phyloP scores from a whole-genome alignment of 2,888 invertebrate genomes.

The Tipula unca region DNA sequence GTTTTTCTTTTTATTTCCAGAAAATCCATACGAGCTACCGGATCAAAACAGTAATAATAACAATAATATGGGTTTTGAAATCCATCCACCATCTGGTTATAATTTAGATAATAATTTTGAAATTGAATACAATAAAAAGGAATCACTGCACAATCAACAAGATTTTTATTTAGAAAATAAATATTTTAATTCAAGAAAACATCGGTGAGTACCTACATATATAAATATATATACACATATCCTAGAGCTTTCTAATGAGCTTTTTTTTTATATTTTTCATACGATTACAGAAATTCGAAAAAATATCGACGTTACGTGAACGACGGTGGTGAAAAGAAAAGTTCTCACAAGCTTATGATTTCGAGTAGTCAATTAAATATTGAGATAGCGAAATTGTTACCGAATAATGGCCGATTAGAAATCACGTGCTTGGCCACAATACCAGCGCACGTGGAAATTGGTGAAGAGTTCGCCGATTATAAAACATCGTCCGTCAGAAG shows the following conservation, averaged over 20 bases:
- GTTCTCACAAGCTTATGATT: constrained; percentile 32
- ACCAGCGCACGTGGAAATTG: constrained; percentile 61
- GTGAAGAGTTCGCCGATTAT: constrained; percentile 64
- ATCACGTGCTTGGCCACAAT: constrained; percentile 72
- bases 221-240: no score
- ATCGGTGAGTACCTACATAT: constrained; percentile 36
- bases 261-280: not conserved
- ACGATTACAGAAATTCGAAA: not conserved
- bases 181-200: constrained; percentile 34
- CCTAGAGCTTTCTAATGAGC: not conserved
- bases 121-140: constrained; percentile 15
- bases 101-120: constrained; percentile 22
- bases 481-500: constrained; percentile 65
- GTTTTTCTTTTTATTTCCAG: not conserved
- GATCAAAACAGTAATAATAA: constrained; percentile 22
- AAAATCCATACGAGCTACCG: constrained; percentile 22
- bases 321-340: constrained; percentile 14
- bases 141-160: constrained; percentile 25
- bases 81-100: constrained; percentile 23
- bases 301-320: constrained; percentile 20
- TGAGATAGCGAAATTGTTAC: constrained; percentile 61
- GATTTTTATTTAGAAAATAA: constrained; percentile 37
- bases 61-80: constrained; percentile 23
- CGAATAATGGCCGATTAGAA: constrained; percentile 60
- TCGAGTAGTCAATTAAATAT: constrained; percentile 64